A percentile compares a stretch with the other conserved stretches of the same genome.
These are phyloP conservation scores for Cetonia aurata DNA, from an alignment of 2,888 invertebrate species.

Conservation along the genomic window DNA sequence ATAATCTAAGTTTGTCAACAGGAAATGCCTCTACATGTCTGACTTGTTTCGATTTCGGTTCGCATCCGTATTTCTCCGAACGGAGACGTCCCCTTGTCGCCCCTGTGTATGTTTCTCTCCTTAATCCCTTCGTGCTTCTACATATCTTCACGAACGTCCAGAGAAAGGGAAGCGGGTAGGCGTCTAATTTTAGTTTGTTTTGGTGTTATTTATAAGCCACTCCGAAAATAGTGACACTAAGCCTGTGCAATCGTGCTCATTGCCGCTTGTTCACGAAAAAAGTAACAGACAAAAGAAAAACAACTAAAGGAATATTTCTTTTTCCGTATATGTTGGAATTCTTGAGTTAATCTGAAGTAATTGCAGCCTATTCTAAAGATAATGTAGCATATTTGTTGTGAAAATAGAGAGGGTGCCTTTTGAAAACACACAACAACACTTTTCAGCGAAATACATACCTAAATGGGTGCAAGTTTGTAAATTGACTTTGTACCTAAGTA, in stretches of 20 bases:
- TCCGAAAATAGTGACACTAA: conserved; percentile 39
- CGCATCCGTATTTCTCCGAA: conserved; percentile 37
- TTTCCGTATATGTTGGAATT: background rate
- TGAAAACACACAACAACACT: too few relatives aligned
- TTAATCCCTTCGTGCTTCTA: conserved; percentile 42
- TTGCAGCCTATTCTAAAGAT: too few relatives aligned
- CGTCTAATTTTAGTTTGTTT: conserved; percentile 46
- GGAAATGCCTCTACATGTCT: conserved; percentile 52
- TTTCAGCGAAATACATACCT: too few relatives aligned
- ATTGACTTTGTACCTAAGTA: too few relatives aligned
- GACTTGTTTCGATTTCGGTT: conserved; percentile 37
- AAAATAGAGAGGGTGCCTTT: too few relatives aligned
- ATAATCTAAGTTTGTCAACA: conserved; percentile 47
- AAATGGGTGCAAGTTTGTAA: too few relatives aligned
- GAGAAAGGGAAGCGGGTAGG: conserved; percentile 41
- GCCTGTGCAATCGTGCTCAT: conserved; percentile 26
- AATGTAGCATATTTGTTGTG: too few relatives aligned
- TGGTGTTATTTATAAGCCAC: conserved; percentile 46
- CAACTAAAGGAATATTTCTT: conserved; percentile 15
- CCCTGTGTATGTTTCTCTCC: conserved; percentile 32
- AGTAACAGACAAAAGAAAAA: conserved; percentile 30
- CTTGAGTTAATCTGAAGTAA: background rate
- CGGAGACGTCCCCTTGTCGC: conserved; percentile 37
- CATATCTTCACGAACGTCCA: conserved; percentile 42
- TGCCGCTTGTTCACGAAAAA: conserved; percentile 25